A percentile compares a stretch with the other conserved stretches of the same genome.
Evolutionary conservation across 1,140 invertebrate species (phyloP).

Genomic region (Cydia splendana): DNA sequence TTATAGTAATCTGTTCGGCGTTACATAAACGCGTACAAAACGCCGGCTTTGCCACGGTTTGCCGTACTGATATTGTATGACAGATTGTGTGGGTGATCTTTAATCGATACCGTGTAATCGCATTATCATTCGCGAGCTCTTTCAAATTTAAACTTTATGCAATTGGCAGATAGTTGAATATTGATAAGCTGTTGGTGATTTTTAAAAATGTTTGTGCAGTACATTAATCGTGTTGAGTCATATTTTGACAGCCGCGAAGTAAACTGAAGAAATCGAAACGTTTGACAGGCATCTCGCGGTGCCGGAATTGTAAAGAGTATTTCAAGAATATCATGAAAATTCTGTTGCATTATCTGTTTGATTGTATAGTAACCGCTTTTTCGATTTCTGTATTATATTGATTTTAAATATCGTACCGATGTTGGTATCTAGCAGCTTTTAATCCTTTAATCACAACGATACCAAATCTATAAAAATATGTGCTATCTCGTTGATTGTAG

Average conservation of each 20-base stretch:
- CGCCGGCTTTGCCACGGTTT: conserved; percentile 12
- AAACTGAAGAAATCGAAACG: conserved; percentile 13
- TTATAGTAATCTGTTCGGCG: background rate
- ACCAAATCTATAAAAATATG: too few relatives aligned
- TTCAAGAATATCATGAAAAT: background rate
- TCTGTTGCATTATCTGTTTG: background rate
- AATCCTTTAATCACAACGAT: too few relatives aligned
- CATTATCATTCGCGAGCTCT: background rate
- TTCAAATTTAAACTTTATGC: background rate
- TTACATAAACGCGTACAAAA: conserved; percentile 23
- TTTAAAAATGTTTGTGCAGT: conserved; percentile 1
- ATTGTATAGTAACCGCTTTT: too few relatives aligned
- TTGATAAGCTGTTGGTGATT: background rate
- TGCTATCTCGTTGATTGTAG: too few relatives aligned
- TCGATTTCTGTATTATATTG: too few relatives aligned
- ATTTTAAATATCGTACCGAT: too few relatives aligned
- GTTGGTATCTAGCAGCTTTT: too few relatives aligned
- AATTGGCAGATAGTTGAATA: background rate
- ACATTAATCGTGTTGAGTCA: conserved; percentile 25
- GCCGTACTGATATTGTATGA: conserved; percentile 22
- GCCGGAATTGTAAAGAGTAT: background rate
- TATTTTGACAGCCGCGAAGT: conserved; percentile 27
- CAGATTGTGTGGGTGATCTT: conserved; percentile 31
- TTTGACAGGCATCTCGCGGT: background rate
- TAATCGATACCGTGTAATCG: conserved; percentile 32